Percentiles rank a stretch among this genome's conserved stretches.
Conservation (phyloP, 23 tunicate species). For the Styela clava region DNA sequence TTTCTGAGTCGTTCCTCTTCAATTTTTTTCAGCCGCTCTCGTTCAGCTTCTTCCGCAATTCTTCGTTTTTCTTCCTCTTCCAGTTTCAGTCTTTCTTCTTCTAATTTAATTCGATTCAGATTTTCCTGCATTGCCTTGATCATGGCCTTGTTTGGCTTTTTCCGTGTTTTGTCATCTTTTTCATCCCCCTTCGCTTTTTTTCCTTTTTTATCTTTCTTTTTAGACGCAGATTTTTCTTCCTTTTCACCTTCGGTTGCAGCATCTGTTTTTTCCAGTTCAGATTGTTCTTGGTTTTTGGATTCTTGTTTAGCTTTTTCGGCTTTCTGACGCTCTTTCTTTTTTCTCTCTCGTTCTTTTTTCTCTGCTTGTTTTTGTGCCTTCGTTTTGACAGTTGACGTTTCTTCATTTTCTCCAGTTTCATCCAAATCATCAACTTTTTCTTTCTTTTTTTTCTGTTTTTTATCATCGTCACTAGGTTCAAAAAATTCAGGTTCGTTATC, state of each 20-base stretch:
- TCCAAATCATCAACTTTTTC: conserved; percentile 8
- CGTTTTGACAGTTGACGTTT: conserved; percentile 28
- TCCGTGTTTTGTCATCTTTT: conserved; percentile 37
- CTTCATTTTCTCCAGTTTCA: conserved; percentile 42
- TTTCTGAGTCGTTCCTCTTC: conserved; percentile 59
- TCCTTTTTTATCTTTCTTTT: conserved; percentile 62
- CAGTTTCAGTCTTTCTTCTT: conserved; percentile 50
- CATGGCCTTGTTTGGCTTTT: conserved; percentile 50
- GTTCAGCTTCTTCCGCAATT: conserved; percentile 73
- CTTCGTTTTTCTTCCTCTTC: conserved; percentile 75
- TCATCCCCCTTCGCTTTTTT: conserved; percentile 48
- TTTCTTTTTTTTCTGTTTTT: background rate
- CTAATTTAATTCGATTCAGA: conserved; percentile 63
- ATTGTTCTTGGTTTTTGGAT: conserved; percentile 3
- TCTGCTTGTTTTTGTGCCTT: conserved; percentile 52
- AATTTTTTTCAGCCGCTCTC: conserved; percentile 31
- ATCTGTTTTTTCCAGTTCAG: background rate
- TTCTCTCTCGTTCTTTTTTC: conserved; percentile 42
- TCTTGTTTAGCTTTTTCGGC: conserved; percentile 10
- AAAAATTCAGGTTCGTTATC: conserved; percentile 6
- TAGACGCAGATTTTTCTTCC: conserved; percentile 18
- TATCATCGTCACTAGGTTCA: conserved; percentile 14
- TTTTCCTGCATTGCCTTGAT: conserved; percentile 61
- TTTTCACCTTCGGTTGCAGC: conserved; percentile 2
- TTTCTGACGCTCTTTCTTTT: conserved; percentile 50